Percentiles rank a stretch among this genome's conserved stretches.
Conservation (phyloP, 2,797 vertebrate species). For the Discoglossus pictus region DNA sequence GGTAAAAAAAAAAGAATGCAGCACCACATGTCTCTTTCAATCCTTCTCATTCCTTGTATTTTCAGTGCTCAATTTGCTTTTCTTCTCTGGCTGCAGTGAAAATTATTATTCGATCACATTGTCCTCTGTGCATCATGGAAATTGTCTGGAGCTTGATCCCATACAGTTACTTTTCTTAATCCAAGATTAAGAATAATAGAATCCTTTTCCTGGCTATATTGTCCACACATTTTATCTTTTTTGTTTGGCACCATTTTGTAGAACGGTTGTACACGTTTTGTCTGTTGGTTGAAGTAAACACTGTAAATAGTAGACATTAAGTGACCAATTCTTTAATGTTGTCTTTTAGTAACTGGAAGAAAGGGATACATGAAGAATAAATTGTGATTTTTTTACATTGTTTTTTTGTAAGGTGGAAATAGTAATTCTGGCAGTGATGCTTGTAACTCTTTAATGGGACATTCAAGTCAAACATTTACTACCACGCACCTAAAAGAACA, state of each 20-base stretch:
- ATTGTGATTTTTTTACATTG: too few relatives aligned
- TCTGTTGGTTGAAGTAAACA: slow-evolving; percentile 54
- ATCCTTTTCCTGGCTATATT: slow-evolving; percentile 56
- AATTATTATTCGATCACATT: slow-evolving; percentile 17
- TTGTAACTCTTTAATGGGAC: too few relatives aligned
- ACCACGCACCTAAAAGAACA: too few relatives aligned
- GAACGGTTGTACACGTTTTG: slow-evolving; percentile 58
- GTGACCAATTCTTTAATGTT: not conserved
- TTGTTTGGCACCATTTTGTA: slow-evolving; percentile 49
- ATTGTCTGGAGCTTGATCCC: slow-evolving; percentile 35
- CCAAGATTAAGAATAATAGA: slow-evolving; percentile 53
- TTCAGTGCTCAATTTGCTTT: not conserved
- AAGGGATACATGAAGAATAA: not conserved
- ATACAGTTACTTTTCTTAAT: slow-evolving; percentile 53
- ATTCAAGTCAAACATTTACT: too few relatives aligned
- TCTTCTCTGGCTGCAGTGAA: slow-evolving; percentile 3
- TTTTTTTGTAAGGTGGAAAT: too few relatives aligned
- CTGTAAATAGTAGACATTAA: slow-evolving; percentile 34
- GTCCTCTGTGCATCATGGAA: slow-evolving; percentile 2
- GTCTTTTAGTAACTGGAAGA: not conserved
- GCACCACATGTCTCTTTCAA: too few relatives aligned
- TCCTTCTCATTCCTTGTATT: too few relatives aligned
- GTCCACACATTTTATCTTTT: slow-evolving; percentile 59
- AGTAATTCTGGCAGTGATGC: too few relatives aligned
- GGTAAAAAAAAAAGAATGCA: too few relatives aligned